Conservation (phyloP, 2,797 vertebrate species). For the Catamblyrhynchus diadema region DNA sequence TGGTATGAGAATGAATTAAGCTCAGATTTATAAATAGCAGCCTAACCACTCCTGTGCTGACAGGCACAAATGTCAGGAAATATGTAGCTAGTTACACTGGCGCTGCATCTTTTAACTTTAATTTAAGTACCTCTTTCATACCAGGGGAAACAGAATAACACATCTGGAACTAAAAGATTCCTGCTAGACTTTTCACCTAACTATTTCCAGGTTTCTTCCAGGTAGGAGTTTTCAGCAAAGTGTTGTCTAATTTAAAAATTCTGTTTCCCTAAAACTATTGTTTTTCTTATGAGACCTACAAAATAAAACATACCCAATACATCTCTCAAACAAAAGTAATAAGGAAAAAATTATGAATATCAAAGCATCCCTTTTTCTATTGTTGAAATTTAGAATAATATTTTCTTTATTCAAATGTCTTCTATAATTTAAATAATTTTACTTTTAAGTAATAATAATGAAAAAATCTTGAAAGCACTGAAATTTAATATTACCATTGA, state of each 20-base stretch:
- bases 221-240: neutral
- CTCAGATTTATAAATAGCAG: neutral
- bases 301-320: neutral
- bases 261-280: neutral
- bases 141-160: neutral
- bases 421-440: neutral
- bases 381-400: neutral
- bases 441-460: neutral
- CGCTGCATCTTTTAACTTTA: neutral
- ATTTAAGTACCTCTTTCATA: neutral
- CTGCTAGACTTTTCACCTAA: neutral
- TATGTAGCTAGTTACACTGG: neutral
- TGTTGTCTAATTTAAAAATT: neutral
- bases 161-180: slow-evolving; percentile 31
- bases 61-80: neutral
- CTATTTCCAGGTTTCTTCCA: slow-evolving; percentile 18
- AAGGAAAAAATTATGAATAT: neutral
- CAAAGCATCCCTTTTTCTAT: neutral
- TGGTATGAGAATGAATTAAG: neutral
- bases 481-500: neutral
- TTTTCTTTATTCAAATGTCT: neutral
- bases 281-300: neutral
- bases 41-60: neutral
- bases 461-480: neutral
- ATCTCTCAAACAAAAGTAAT: neutral